phyloP scores from a whole-genome alignment of 2,888 invertebrate species.

The Electrophaes corylata region DNA sequence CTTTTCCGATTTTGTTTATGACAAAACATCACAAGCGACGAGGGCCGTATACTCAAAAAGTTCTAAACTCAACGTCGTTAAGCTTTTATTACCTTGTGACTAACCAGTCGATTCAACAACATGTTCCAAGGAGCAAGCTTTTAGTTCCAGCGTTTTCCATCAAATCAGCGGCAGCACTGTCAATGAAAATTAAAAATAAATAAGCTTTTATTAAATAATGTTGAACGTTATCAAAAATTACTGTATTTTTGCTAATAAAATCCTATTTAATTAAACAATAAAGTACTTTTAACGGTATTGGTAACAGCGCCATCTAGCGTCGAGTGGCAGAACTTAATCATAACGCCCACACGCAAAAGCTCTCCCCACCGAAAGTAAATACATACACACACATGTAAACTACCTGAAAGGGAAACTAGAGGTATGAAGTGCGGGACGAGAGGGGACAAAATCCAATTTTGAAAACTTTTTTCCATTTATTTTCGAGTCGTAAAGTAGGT shows the following conservation, averaged over 20 bases:
- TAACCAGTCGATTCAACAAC: constrained; percentile 31
- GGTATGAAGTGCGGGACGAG: constrained; percentile 40
- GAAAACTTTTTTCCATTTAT: constrained; percentile 34
- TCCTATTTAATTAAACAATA: neutral
- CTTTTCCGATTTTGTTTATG: neutral
- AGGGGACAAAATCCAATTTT: constrained; percentile 38
- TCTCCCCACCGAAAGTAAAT: constrained; percentile 42
- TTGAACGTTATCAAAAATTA: neutral
- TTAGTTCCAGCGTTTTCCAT: constrained; percentile 65
- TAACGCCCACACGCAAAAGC: constrained; percentile 37
- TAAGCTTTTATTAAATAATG: neutral
- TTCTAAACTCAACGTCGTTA: constrained; percentile 54
- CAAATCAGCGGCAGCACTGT: constrained; percentile 58
- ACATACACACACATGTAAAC: constrained; percentile 47
- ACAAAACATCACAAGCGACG: constrained; percentile 52
- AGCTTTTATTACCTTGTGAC: constrained; percentile 59
- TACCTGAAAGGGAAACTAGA: constrained; percentile 34
- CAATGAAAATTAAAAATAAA: constrained; percentile 10
- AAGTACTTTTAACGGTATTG: neutral
- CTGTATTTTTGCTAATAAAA: neutral
- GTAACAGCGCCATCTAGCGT: constrained; percentile 70
- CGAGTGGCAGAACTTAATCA: constrained; percentile 66
- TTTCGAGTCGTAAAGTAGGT: constrained; percentile 14
- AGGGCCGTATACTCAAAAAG: constrained; percentile 48
- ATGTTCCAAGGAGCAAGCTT: constrained; percentile 36